Base-by-base conservation (phyloP, 2,797 vertebrate species). In the Sebastes kiyomatsui region DNA sequence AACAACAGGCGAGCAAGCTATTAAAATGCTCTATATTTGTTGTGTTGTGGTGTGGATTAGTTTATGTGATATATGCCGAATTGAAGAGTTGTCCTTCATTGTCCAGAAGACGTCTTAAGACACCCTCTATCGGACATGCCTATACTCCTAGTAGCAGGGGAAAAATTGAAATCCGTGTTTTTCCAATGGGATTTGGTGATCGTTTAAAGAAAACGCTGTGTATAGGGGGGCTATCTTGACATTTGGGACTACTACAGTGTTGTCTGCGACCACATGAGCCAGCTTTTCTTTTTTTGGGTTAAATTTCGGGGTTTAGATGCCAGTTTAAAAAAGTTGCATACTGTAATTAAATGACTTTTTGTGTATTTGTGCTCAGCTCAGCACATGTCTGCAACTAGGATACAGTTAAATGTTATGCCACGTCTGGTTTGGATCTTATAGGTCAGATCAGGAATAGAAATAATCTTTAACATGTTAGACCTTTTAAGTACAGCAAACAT, bases 391-490 rank as follows among this genome's bases (percentile, higher is more conserved):
- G 73, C 75, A 76, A 5, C 27, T 66, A 68, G 81, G 77, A 52
- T 30, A 2, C 68, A 60, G 72, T 67, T 59, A 7, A 46, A 16
- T 27, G 35, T 14, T 52, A 4, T 83, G 77, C 86, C 84, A 87
- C 88, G 83, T 88, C 79, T 90, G 86, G 81, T 64, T 49, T 12
- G 49, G 60, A 69, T 55, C 67, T 46, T 3, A 42, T 42, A 2
- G 33, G n/a, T 60, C 72, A 67, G 83, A 73, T 79, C 79, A 46
- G 20, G 8, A 56, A 35, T 23, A 8, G 55, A 52, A 38, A 76
- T 85, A 52, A 74, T 42, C 38, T 85, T 69, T 59, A 54, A 66
- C 72, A 9, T 23, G 3, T n/a, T 35, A 23, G 10, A 38, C 8
- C 25, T 82, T 69, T 28, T 16, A 18, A 32, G 42, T 27, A 32